Base-by-base conservation (phyloP, 2,888 invertebrate genomes). In the Brenthis hecate region DNA sequence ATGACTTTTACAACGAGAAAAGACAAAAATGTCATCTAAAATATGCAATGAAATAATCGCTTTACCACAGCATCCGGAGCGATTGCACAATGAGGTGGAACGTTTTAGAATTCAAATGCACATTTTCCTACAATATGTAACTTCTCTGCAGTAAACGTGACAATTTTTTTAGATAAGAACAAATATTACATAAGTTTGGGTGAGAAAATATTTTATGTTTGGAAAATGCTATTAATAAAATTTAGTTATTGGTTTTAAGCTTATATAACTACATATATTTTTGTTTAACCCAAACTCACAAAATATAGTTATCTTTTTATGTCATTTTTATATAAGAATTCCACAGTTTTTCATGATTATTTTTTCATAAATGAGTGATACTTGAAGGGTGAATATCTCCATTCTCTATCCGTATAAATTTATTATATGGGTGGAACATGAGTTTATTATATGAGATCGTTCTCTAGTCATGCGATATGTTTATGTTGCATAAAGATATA, bases 81-180 rank as follows among this genome's bases (percentile, higher is more conserved):
- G 60, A 16, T 50, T 60, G 60, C 50, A 43, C 36, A 43, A 32
- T 32, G 60, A 60, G 28, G 58, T 19, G 23, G 50, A 60, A 60
- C 60, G 23, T 66, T 66, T 32, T 54, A 60, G 54, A 66, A 60
- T 66, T 66, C 60, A 48, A 66, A 66, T 16, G 14, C 54, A 48
- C 54, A 53, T 66, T 60, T 57, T 32, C 32, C 54, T 47, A 60
- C 54, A 55, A 66, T 55, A 54, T 66, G 66, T 66, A 60, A 66
- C 66, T 53, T 60, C 32, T 19, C 28, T 66, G 60, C 60, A 54
- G 23, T 54, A 53, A 32, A 66, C 66, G 66, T 60, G 60, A 66
- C 54, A 60, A 54, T 53, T 60, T 60, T 60, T 66, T 66, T 60
- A 55, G 60, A 55, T 60, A 60, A 60, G 66, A 66, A 54, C 54